Conservation (phyloP, 2,797 vertebrate genomes). For the Rhinophrynus dorsalis region DNA sequence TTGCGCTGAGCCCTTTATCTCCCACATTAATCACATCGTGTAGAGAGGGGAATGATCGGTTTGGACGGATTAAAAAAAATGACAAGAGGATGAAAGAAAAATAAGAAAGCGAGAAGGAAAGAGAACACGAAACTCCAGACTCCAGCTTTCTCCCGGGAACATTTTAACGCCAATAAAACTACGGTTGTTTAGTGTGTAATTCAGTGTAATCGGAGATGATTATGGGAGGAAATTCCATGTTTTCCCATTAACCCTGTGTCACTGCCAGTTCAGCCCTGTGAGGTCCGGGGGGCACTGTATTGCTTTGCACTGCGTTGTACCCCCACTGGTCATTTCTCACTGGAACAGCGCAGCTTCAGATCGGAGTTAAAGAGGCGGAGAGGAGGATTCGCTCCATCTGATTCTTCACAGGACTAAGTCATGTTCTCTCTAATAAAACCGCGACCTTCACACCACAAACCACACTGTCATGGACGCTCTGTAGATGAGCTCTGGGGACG, state of each 20-base stretch:
- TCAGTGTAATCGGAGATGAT: not conserved
- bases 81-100: not conserved
- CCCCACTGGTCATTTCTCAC: too few species aligned
- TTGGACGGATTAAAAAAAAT: slow-evolving; percentile 5
- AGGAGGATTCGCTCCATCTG: not conserved
- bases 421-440: not conserved
- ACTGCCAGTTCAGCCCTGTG: not conserved
- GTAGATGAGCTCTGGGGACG: slow-evolving; percentile 56
- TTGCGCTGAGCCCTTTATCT: not conserved
- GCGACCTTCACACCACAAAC: slow-evolving; percentile 33
- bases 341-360: not conserved
- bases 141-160: not conserved
- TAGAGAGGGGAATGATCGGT: not conserved
- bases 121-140: slow-evolving; percentile 24
- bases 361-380: not conserved
- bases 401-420: too few species aligned
- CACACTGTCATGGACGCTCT: slow-evolving; percentile 57
- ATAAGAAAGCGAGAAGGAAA: slow-evolving; percentile 34
- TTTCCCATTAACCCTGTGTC: slow-evolving; percentile 14
- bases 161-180: slow-evolving; percentile 13
- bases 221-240: slow-evolving; percentile 4
- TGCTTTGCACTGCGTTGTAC: too few species aligned
- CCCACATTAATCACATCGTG: slow-evolving; percentile 10
- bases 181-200: slow-evolving; percentile 1
- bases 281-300: too few species aligned